Evolutionary conservation across 2,888 invertebrate genomes (phyloP), one percentile per base, ranked within the genome.

Genomic region (Mythimna impura): DNA sequence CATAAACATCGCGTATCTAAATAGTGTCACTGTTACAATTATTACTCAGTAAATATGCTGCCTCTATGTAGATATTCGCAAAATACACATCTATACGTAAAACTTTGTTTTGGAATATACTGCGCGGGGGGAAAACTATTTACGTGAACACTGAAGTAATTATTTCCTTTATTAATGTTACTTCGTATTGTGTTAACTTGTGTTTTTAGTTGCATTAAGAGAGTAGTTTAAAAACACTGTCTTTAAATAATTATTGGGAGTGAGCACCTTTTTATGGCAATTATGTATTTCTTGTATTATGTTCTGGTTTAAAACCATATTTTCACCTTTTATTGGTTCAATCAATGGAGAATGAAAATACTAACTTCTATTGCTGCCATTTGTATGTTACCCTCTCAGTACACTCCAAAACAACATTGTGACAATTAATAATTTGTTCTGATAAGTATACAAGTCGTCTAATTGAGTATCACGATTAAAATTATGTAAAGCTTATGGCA

Each of bases 11-110:
- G 90, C 91, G 81, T 91, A 92, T 86, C 89, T 92, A 91, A 88
- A 87, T 89, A 90, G 81, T 90, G 88, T 88, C 86, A 90, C 87
- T 79, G 88, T 88, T 86, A 87, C 81, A 88, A 87, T 89, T 86
- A 91, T 89, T 87, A 91, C 88, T 90, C 91, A 89, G 93, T 94
- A 94, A 94, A 94, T 94, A 95, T 91, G 93, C 93, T 93, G 93
- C 93, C 93, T 94, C 94, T 95, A 95, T 95, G 93, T 95, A 95
- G 94, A 94, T 93, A 92, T 92, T 95, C 94, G 93, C 94, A 95
- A 95, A 95, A 95, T 95, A 94, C 88, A 93, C 89, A 90, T 94
- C 92, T 95, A 93, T 94, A 91, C 88, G 87, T 90, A 89, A 90
- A 89, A 86, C 83, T 83, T 62, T 83, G 87, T 87, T 89, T 80